phyloP scores from a whole-genome alignment of 2,888 invertebrate species.

The Tetranychus piercei region DNA sequence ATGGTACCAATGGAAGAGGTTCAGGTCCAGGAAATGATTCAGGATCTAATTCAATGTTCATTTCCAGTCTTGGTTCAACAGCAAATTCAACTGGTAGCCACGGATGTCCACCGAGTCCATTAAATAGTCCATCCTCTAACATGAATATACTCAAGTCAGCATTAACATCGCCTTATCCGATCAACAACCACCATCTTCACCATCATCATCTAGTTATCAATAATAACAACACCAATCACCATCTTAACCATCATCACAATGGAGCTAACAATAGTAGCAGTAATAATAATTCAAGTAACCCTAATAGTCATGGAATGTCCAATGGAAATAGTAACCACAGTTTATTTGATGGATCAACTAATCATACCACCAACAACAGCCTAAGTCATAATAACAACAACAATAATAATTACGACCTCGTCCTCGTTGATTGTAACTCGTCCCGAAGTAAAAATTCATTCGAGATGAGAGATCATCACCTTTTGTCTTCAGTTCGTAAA shows the following conservation, averaged over 20 bases:
- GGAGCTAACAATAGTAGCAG: not conserved
- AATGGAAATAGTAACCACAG: conserved; percentile 6
- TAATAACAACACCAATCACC: conserved; percentile 3
- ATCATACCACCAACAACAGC: not conserved
- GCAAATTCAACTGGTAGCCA: not conserved
- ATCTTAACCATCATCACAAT: conserved; percentile 10
- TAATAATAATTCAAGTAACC: conserved; percentile 3
- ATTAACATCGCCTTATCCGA: conserved; percentile 14
- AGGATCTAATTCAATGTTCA: not conserved
- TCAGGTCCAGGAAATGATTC: not conserved
- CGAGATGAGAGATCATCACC: not conserved
- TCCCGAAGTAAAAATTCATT: not conserved
- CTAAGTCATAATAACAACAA: not conserved
- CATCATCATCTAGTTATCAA: not conserved
- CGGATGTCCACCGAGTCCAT: conserved; percentile 4
- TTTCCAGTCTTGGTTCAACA: not conserved
- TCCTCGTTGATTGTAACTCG: not conserved
- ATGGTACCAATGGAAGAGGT: not conserved
- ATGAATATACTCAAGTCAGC: conserved; percentile 18
- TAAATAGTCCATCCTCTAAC: conserved; percentile 4
- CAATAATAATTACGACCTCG: not conserved
- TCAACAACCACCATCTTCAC: not conserved
- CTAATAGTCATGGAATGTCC: not conserved
- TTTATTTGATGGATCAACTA: conserved; percentile 5
- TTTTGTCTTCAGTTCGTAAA: not conserved